A percentile compares a stretch with the other conserved stretches of the same genome.
Conservation (phyloP, 2,888 invertebrate genomes). For the Eristalis pertinax region DNA sequence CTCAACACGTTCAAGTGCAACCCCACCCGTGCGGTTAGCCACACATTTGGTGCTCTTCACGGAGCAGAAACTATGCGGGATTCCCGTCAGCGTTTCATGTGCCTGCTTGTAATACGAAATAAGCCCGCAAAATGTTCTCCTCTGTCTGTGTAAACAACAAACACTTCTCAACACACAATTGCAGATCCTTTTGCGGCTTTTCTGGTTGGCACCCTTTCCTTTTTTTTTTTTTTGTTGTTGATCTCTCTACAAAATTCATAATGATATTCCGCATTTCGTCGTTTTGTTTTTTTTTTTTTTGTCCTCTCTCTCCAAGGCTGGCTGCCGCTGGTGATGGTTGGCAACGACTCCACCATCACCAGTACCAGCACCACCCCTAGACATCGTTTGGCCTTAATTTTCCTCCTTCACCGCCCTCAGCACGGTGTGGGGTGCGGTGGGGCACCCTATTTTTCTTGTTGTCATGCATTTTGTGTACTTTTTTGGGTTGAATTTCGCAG, state of each 20-base stretch:
- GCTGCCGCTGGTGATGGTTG: slow-evolving; percentile 19
- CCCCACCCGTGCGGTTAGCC: neutral
- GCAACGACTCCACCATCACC: slow-evolving; percentile 15
- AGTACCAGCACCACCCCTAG: slow-evolving; percentile 27
- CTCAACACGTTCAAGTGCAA: too few relatives aligned
- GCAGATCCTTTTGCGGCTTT: slow-evolving; percentile 44
- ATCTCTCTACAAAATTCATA: slow-evolving; percentile 63
- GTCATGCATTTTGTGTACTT: slow-evolving; percentile 26
- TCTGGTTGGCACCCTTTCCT: slow-evolving; percentile 55
- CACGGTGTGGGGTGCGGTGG: slow-evolving; percentile 26
- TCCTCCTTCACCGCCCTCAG: slow-evolving; percentile 18
- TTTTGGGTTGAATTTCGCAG: slow-evolving; percentile 38
- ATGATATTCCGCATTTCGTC: slow-evolving; percentile 45
- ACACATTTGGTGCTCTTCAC: neutral
- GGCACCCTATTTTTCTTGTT: slow-evolving; percentile 51
- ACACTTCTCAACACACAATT: slow-evolving; percentile 42
- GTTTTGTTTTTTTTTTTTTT: too few relatives aligned
- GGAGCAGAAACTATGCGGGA: neutral
- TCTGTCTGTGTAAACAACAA: slow-evolving; percentile 30
- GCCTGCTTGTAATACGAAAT: neutral
- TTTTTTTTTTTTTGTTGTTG: slow-evolving; percentile 1
- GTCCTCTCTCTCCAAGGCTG: neutral
- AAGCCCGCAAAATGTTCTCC: neutral
- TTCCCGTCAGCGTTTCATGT: neutral
- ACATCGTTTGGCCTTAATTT: slow-evolving; percentile 67